These are phyloP conservation scores for Petaurus breviceps DNA, from an alignment of 2,113 vertebrate genomes.

Conservation along the genomic window DNA sequence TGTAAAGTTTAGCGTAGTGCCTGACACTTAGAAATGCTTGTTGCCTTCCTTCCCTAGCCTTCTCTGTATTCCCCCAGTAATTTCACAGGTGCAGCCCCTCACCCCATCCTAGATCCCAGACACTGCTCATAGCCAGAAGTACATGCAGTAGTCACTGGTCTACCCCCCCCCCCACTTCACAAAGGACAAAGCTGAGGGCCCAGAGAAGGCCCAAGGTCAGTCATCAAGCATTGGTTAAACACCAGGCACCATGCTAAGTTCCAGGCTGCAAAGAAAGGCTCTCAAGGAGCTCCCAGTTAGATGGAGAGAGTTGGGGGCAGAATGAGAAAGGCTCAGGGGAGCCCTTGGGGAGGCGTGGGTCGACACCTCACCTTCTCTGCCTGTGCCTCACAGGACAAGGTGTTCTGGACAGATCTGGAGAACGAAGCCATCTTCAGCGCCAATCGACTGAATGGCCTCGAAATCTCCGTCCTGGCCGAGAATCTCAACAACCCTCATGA, in stretches of 20 bases:
- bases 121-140: background rate
- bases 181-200: background rate
- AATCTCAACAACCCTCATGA: constrained; percentile 97
- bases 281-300: background rate
- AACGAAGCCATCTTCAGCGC: constrained; percentile 96
- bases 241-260: background rate
- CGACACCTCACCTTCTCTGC: background rate
- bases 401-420: constrained; percentile 98
- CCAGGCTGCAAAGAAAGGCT: background rate
- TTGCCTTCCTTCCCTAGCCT: too few relatives aligned
- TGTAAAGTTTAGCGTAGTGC: background rate
- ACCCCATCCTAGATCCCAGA: too few relatives aligned
- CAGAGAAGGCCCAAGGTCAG: too few relatives aligned
- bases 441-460: constrained; percentile 92
- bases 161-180: background rate
- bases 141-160: background rate
- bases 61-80: too few relatives aligned
- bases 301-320: background rate
- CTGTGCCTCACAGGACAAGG: constrained; percentile 88
- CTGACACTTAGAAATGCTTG: background rate
- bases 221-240: background rate
- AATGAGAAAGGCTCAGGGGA: background rate
- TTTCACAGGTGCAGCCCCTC: too few relatives aligned
- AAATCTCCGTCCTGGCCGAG: constrained; percentile 91
- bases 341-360: background rate